Base-by-base conservation (phyloP, 2,888 invertebrate species). In the Stictocephala bisonia region DNA sequence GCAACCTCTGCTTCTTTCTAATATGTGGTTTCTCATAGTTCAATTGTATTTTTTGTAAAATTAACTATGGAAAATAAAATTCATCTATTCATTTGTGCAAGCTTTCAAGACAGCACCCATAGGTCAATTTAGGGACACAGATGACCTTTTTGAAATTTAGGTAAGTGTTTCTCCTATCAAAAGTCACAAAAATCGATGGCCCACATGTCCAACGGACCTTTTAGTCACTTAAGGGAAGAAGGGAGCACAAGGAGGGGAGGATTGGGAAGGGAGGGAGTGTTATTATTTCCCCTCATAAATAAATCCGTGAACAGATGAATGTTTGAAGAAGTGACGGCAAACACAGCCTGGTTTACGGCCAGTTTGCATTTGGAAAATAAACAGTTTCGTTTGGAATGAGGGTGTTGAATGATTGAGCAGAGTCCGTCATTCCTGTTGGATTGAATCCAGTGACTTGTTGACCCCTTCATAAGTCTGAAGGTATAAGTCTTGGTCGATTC, bases 371-470 rank as follows among this genome's bases (percentile, higher is more conserved):
- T 58, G 48, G 27, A 58, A 68, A 56, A 71, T 71, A 71, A 58
- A 71, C 70, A 58, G 70, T 41, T 71, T 71, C 64, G 64, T 71
- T 60, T 71, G 44, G 26, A 50, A 64, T 50, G 51, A 64, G 72
- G 20, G 51, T 13, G 2, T 26, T 51, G 51, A 51, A 68, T 51
- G 50, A 68, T 68, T 68, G 68, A 68, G 29, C 31, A 51, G 31
- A 29, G 18, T n/a, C n/a, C n/a, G n/a, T n/a, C n/a, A n/a, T n/a
- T n/a, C n/a, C n/a, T n/a, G n/a, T n/a, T 11, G 51, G 35, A 51
- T 51, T 40, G 69, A 51, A 69, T 69, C 51, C 22, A n/a, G 31
- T 9, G 66, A 67, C 27, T 48, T 67, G 31, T 48, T 51, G 53
- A 40, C 15, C 24, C 24, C 0, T 27, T 13, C 27, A 44, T 44